Conservation (phyloP, 2,888 invertebrate genomes). For the Agonopterix arenella region DNA sequence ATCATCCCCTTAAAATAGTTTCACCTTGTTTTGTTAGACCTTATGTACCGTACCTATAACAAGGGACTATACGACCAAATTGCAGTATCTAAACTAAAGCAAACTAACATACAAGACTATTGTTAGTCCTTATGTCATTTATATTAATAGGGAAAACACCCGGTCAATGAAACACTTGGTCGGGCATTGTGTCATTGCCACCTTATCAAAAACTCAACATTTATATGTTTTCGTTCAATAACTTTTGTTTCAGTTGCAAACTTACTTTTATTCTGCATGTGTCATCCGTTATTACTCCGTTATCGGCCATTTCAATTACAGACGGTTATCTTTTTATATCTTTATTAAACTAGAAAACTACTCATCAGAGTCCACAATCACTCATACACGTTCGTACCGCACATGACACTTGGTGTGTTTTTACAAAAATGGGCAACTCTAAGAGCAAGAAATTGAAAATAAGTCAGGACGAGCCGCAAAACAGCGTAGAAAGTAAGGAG, state of each 20-base stretch:
- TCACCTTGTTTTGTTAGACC: too few species aligned
- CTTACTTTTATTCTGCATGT: constrained; percentile 44
- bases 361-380: constrained; percentile 6
- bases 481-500: constrained; percentile 34
- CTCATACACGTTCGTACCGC: constrained; percentile 9
- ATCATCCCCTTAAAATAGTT: too few species aligned
- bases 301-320: constrained; percentile 18
- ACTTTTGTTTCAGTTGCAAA: constrained; percentile 50
- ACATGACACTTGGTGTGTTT: neutral
- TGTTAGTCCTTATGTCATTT: too few species aligned
- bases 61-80: too few species aligned
- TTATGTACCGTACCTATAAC: too few species aligned
- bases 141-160: constrained; percentile 16
- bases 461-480: constrained; percentile 38
- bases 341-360: neutral
- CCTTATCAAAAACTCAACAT: constrained; percentile 52
- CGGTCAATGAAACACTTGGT: constrained; percentile 45
- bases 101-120: too few species aligned
- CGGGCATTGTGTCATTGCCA: constrained; percentile 63
- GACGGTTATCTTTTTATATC: constrained; percentile 13
- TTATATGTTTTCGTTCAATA: constrained; percentile 50
- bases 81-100: too few species aligned
- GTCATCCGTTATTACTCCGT: constrained; percentile 40
- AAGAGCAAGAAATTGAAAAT: constrained; percentile 67
- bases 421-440: constrained; percentile 58